These are phyloP conservation scores for Furnarius figulus DNA, from an alignment of 2,113 vertebrate genomes.

Conservation along the genomic window DNA sequence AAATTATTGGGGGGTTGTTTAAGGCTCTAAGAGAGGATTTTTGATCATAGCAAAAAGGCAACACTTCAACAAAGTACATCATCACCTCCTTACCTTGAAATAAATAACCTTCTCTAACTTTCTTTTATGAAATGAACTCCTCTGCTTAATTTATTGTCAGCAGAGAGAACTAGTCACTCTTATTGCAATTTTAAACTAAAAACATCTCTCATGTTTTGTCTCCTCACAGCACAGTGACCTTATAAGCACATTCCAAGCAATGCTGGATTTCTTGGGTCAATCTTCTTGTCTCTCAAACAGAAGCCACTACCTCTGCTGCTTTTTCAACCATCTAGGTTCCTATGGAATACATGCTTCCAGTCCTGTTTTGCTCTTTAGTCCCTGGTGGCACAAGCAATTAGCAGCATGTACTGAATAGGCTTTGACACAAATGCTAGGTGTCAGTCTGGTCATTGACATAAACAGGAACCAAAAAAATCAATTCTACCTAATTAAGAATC, in stretches of 20 bases:
- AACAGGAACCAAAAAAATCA: neutral
- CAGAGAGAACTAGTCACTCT: neutral
- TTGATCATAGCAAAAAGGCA: neutral
- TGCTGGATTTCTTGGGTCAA: neutral
- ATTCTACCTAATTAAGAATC: neutral
- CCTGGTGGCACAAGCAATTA: neutral
- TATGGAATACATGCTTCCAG: neutral
- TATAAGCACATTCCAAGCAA: neutral
- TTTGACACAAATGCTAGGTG: neutral
- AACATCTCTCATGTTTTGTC: neutral
- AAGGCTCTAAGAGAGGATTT: neutral
- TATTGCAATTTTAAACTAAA: neutral
- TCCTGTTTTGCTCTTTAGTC: neutral
- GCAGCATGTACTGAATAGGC: neutral
- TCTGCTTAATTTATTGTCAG: neutral
- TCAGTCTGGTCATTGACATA: neutral
- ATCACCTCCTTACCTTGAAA: neutral
- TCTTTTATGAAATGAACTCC: neutral
- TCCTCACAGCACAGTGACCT: neutral
- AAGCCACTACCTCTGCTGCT: neutral
- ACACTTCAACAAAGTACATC: neutral
- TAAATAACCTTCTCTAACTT: neutral
- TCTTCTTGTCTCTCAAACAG: neutral
- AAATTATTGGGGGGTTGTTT: neutral
- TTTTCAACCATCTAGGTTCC: neutral